These are phyloP conservation scores for Carcina quercana DNA, from an alignment of 2,888 invertebrate species.

Conservation along the genomic window DNA sequence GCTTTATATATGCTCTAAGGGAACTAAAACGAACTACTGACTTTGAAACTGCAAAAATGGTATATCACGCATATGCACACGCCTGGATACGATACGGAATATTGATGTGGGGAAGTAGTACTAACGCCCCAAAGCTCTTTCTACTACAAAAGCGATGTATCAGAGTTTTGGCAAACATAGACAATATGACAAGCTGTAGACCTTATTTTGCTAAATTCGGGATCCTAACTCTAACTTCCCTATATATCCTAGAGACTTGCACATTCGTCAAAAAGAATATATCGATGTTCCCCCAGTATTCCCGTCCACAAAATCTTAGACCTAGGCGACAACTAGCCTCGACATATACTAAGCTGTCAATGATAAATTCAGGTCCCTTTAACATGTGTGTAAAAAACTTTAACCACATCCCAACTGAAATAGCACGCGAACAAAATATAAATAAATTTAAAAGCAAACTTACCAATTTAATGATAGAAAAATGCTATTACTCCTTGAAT, in stretches of 20 bases:
- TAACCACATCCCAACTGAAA: too few species aligned
- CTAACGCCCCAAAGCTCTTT: conserved; percentile 1
- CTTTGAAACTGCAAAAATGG: conserved; percentile 3
- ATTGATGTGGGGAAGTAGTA: conserved; percentile 4
- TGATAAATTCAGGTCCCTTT: too few species aligned
- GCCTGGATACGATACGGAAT: conserved; percentile 8
- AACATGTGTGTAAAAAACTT: too few species aligned
- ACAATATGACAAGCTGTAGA: conserved; percentile 3
- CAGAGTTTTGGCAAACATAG: conserved; percentile 6
- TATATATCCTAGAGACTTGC: background rate
- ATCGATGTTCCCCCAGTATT: too few species aligned
- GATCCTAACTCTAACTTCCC: conserved; percentile 1
- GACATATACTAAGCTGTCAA: too few species aligned
- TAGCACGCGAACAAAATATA: too few species aligned
- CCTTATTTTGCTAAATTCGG: background rate
- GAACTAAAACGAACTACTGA: conserved; percentile 10
- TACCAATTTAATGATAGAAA: too few species aligned
- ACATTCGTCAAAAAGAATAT: too few species aligned
- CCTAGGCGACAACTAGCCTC: too few species aligned
- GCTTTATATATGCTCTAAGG: conserved; percentile 10
- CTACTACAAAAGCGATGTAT: conserved; percentile 7
- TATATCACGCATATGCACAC: conserved; percentile 12
- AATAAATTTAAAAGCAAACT: too few species aligned
- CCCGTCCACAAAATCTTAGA: too few species aligned
- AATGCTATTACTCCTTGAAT: too few species aligned